Evolutionary conservation across 1,140 invertebrate genomes (phyloP).

Genomic region (Chymomyza costata): DNA sequence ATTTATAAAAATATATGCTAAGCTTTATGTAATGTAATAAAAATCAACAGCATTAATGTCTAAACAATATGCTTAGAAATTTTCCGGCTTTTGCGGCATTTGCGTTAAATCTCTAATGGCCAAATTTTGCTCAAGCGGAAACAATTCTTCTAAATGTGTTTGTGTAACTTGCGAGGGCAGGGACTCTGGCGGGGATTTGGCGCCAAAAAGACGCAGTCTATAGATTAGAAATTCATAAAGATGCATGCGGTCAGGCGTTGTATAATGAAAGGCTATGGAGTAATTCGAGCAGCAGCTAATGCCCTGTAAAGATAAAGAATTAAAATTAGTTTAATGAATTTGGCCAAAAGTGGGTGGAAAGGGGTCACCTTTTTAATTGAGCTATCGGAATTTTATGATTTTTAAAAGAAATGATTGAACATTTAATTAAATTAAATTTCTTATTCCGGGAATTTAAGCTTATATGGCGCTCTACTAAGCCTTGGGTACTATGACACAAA

Average conservation of each 20-base stretch:
- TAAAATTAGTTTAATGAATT: too few species aligned
- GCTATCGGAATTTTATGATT: too few species aligned
- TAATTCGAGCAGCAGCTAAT: constrained; percentile 48
- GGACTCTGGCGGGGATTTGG: not conserved
- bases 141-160: constrained; percentile 31
- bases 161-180: constrained; percentile 8
- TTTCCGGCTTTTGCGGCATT: constrained; percentile 44
- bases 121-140: constrained; percentile 46
- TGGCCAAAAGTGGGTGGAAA: too few species aligned
- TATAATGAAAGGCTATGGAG: constrained; percentile 53
- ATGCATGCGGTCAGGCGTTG: constrained; percentile 46
- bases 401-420: too few species aligned
- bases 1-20: too few species aligned
- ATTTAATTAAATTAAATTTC: too few species aligned
- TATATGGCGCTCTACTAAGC: too few species aligned
- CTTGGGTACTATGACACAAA: too few species aligned
- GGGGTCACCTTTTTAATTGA: too few species aligned
- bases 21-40: too few species aligned
- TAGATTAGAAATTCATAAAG: constrained; percentile 58
- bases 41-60: not conserved
- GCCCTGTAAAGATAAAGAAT: constrained; percentile 25
- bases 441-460: too few species aligned
- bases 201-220: constrained; percentile 27
- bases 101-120: constrained; percentile 37
- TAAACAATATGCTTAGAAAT: constrained; percentile 34